A percentile compares a stretch with the other conserved stretches of the same genome.
Evolutionary conservation across 2,113 vertebrate genomes (phyloP).

Genomic region (Empidonax alnorum): DNA sequence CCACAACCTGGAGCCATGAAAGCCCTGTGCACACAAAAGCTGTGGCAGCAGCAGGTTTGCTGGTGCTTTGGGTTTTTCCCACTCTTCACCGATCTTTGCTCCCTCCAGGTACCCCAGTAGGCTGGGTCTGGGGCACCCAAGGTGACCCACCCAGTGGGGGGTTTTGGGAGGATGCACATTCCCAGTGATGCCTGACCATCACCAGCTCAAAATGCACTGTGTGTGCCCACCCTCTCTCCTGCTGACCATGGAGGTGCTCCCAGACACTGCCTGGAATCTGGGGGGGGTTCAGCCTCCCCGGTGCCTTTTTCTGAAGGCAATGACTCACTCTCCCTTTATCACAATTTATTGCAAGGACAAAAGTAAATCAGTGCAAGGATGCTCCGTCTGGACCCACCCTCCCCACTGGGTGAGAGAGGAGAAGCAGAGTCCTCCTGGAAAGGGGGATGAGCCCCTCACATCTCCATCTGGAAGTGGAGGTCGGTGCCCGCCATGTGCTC

Average conservation of each 20-base stretch:
- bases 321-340: not conserved
- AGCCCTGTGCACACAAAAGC: accelerated
- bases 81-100: accelerated
- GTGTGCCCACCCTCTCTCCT: not conserved
- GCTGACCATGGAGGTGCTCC: not conserved
- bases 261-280: not conserved
- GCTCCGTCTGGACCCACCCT: not conserved
- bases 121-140: not conserved
- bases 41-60: accelerated
- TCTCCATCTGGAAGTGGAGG: slow-evolving; percentile 61
- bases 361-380: not conserved
- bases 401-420: accelerated
- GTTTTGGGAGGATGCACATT: not conserved
- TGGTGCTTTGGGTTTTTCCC: not conserved
- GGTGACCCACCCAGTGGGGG: not conserved
- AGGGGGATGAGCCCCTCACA: not conserved
- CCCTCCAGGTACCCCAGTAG: not conserved
- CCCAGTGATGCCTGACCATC: not conserved
- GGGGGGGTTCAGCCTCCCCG: not conserved
- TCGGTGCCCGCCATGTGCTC: slow-evolving; percentile 51
- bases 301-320: not conserved
- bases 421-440: accelerated
- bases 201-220: not conserved
- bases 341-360: not conserved
- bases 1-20: accelerated